Base-by-base conservation (phyloP, 2,888 invertebrate genomes). In the Phortica okadai region DNA sequence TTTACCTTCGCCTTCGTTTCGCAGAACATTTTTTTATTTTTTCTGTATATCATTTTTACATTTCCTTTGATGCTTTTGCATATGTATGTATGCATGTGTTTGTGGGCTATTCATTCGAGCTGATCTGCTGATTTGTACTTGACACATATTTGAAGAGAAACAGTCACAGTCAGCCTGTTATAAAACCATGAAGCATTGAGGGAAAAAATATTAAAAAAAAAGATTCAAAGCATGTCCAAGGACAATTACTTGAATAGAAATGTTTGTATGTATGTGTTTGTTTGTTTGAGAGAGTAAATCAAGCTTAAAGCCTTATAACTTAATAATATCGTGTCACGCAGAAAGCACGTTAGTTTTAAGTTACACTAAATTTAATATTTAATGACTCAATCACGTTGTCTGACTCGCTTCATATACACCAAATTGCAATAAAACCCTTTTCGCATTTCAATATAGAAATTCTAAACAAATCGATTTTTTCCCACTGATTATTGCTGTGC, bases 391-490 rank as follows among this genome's bases (percentile, higher is more conserved):
- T 72, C 56, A 56, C 56, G 59, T 16, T 16, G 59, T 8, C 16
- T 59, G 1, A 21, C 11, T 25, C 62, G 16, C 62, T 62, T 54
- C 64, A 50, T 45, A 62, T 45, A 73, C 7, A 50, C 45, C 62
- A 64, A 44, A 64, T 42, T n/a, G n/a, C 64, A 74, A 74, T 74
- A 64, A 74, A 62, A 74, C 77, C 75, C 74, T 56, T 64, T 44
- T 67, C 25, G 75, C 62, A 64, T 50, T 72, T 41, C 74, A 74
- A 58, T 73, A 66, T 73, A 45, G 14, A 33, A 69, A 44, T 45
- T 69, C 10, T 11, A 56, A 66, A 42, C 42, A 66, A 41, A 50
- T 66, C 74, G 70, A 56, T 21, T 77, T 79, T 67, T 78, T 70
- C 74, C 42, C 72, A 54, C 69, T 74, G 50, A 54, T n/a, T 33